phyloP scores from a whole-genome alignment of 2,888 invertebrate species.

The Atrina japonica region DNA sequence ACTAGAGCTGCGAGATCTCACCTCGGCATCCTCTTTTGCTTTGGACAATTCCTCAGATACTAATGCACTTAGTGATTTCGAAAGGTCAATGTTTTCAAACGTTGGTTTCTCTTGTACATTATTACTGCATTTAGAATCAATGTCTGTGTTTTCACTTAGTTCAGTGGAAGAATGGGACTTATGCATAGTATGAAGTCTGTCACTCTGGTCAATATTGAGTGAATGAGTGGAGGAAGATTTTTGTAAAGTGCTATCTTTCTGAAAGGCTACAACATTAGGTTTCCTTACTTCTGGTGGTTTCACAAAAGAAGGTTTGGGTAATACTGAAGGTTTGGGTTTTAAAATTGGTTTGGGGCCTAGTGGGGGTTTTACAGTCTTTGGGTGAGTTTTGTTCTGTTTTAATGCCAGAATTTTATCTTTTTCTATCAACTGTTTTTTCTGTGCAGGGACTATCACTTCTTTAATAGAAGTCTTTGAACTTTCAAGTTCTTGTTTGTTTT shows the following conservation, averaged over 20 bases:
- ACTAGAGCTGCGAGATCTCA: constrained; percentile 35
- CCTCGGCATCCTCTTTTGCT: constrained; percentile 51
- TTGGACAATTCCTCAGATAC: constrained; percentile 54
- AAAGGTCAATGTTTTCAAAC: constrained; percentile 51
- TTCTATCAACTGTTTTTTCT: too few species aligned
- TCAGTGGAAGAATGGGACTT: constrained; percentile 20
- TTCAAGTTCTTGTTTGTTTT: constrained; percentile 3
- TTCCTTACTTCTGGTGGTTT: constrained; percentile 6
- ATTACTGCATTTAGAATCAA: constrained; percentile 9
- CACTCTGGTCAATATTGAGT: background rate
- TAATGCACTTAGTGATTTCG: constrained; percentile 56
- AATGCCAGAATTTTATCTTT: too few species aligned
- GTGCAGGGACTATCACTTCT: background rate
- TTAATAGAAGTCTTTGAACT: background rate
- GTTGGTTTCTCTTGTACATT: constrained; percentile 34
- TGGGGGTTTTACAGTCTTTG: constrained; percentile 45
- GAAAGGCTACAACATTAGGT: too few species aligned
- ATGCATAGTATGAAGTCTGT: background rate
- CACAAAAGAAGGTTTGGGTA: constrained; percentile 13
- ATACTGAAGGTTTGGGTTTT: constrained; percentile 59
- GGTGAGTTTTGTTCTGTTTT: too few species aligned
- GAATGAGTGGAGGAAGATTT: constrained; percentile 22
- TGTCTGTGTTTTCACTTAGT: constrained; percentile 8
- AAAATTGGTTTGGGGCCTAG: constrained; percentile 72
- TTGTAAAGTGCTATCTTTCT: background rate